These are phyloP conservation scores for Garrulus glandarius DNA, from an alignment of 2,797 vertebrate genomes.

Conservation along the genomic window DNA sequence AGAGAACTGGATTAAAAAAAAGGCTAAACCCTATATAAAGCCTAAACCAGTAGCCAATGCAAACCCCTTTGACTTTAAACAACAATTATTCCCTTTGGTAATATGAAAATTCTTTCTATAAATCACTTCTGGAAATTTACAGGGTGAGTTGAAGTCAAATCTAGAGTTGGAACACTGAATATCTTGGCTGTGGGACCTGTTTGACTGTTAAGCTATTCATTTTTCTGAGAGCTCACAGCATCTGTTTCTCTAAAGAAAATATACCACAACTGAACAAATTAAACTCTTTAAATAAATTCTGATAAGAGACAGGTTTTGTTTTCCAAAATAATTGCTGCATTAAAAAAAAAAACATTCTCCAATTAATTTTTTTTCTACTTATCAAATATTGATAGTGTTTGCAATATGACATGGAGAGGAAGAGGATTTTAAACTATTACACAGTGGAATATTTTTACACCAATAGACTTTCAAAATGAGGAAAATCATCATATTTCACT, in stretches of 20 bases:
- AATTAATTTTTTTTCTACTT: not conserved
- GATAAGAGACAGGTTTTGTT: not conserved
- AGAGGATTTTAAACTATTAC: not conserved
- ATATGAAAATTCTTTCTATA: not conserved
- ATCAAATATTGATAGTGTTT: not conserved
- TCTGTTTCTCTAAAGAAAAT: not conserved
- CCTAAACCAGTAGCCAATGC: not conserved
- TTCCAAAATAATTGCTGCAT: not conserved
- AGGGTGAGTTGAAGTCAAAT: not conserved
- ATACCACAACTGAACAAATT: not conserved
- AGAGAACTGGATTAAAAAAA: not conserved
- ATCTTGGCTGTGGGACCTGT: not conserved
- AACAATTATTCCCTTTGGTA: not conserved
- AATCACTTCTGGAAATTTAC: not conserved
- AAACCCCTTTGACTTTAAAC: not conserved
- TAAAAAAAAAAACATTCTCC: not conserved
- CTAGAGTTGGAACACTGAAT: not conserved
- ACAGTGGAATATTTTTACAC: not conserved
- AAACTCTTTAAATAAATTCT: not conserved
- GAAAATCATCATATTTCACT: not conserved
- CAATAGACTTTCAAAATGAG: not conserved
- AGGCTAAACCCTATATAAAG: not conserved
- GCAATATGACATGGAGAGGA: not conserved
- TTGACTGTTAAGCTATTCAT: not conserved
- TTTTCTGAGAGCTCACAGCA: not conserved